These are phyloP conservation scores for Pristionchus entomophagus DNA, from an alignment of 2,888 invertebrate genomes.

Conservation along the genomic window DNA sequence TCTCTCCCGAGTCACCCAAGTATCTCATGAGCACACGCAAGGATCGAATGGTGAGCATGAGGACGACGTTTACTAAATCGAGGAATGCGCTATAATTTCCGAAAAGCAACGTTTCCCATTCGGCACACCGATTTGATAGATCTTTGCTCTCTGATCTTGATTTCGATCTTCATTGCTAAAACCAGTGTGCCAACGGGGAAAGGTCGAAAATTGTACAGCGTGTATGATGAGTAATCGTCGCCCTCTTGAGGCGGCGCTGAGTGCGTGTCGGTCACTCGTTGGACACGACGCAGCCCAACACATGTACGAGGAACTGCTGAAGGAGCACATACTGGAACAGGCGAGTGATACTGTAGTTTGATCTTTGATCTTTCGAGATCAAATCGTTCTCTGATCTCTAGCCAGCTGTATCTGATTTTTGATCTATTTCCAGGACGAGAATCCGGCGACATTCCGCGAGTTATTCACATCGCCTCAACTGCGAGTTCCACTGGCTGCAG, in stretches of 20 bases:
- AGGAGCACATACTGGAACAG: conserved; percentile 45
- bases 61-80: not conserved
- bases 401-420: too few relatives aligned
- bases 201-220: not conserved
- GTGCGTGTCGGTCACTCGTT: conserved; percentile 55
- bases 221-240: not conserved
- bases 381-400: too few relatives aligned
- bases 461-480: conserved; percentile 68
- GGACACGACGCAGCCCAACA: conserved; percentile 61
- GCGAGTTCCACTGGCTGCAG: conserved; percentile 65
- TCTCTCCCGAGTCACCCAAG: conserved; percentile 75
- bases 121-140: too few relatives aligned
- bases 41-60: conserved; percentile 52
- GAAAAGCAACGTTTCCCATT: too few relatives aligned
- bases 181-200: too few relatives aligned
- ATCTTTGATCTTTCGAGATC: not conserved
- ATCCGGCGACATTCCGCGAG: conserved; percentile 66
- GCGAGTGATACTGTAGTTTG: not conserved
- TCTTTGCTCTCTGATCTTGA: too few relatives aligned
- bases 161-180: too few relatives aligned
- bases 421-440: not conserved
- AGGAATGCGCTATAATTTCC: too few relatives aligned
- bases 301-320: conserved; percentile 63
- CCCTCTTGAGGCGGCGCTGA: conserved; percentile 27
- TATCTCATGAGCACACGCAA: conserved; percentile 62